Evolutionary conservation across 2,888 invertebrate species (phyloP).

Genomic region (Cryptocephalus primarius): DNA sequence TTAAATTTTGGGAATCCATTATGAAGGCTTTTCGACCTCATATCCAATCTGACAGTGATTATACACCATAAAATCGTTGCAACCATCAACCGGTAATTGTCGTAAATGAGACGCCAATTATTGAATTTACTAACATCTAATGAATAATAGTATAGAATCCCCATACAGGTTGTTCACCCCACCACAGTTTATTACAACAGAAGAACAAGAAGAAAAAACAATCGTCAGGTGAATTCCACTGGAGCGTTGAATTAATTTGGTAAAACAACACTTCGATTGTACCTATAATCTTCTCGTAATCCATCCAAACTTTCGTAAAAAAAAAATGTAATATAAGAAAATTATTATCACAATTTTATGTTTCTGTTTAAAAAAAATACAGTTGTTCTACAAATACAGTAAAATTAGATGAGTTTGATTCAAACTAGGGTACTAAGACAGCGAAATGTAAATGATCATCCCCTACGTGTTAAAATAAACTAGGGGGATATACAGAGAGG

Average conservation of each 20-base stretch:
- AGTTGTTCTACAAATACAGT: too few species aligned
- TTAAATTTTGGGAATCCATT: too few species aligned
- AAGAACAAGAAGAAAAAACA: slow-evolving; percentile 18
- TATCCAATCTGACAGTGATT: too few species aligned
- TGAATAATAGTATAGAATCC: slow-evolving; percentile 3
- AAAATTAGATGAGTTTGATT: too few species aligned
- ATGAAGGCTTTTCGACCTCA: too few species aligned
- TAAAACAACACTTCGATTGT: slow-evolving; percentile 28
- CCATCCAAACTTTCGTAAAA: slow-evolving; percentile 14
- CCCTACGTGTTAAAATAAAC: too few species aligned
- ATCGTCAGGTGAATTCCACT: slow-evolving; percentile 25
- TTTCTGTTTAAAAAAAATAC: too few species aligned
- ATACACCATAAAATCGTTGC: background rate
- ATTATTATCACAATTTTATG: slow-evolving; percentile 1
- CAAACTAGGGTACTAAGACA: too few species aligned
- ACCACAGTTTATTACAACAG: slow-evolving; percentile 1
- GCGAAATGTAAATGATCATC: too few species aligned
- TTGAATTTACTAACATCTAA: slow-evolving; percentile 5
- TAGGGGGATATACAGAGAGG: too few species aligned
- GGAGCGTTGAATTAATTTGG: slow-evolving; percentile 32
- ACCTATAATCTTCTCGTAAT: slow-evolving; percentile 18
- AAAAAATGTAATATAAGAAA: slow-evolving; percentile 15
- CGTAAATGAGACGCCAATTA: slow-evolving; percentile 3
- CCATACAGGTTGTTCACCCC: slow-evolving; percentile 8
- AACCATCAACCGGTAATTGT: slow-evolving; percentile 1